Evolutionary conservation across 2,797 vertebrate genomes (phyloP).

Genomic region (Girardinus metallicus): DNA sequence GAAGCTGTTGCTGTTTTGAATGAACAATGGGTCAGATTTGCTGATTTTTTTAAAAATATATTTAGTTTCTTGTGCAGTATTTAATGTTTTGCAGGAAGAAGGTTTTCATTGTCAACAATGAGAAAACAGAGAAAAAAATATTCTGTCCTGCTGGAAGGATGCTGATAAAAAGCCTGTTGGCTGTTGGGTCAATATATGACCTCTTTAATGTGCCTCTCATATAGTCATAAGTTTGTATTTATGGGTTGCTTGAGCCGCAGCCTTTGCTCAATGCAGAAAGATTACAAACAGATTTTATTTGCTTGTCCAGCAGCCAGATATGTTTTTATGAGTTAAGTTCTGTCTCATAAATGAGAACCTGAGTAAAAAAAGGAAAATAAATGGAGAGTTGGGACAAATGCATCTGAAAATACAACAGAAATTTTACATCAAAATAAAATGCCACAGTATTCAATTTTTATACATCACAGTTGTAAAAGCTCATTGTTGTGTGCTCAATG

Average conservation of each 20-base stretch:
- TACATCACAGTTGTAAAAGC: not conserved
- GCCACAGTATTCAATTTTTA: not conserved
- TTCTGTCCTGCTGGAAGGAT: not conserved
- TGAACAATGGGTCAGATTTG: not conserved
- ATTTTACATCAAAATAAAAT: not conserved
- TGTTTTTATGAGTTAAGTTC: slow-evolving; percentile 3
- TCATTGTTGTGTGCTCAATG: not conserved
- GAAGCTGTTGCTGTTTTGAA: slow-evolving; percentile 14
- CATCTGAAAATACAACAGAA: slow-evolving; percentile 6
- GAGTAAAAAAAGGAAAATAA: slow-evolving; percentile 8
- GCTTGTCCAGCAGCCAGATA: not conserved
- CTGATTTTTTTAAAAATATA: not conserved
- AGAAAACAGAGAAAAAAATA: not conserved
- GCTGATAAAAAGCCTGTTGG: not conserved
- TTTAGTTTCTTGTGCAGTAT: not conserved
- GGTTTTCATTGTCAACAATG: not conserved
- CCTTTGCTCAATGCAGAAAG: slow-evolving; percentile 1
- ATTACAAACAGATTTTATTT: not conserved
- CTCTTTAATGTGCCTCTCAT: slow-evolving; percentile 3
- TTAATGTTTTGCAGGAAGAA: not conserved
- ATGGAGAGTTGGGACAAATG: slow-evolving; percentile 35
- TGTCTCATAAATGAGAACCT: slow-evolving; percentile 1
- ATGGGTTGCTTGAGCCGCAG: slow-evolving; percentile 2
- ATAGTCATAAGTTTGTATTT: not conserved
- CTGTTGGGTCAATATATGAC: slow-evolving; percentile 5